Base-by-base conservation (phyloP, 2,888 invertebrate genomes). In the Dolomedes plantarius region DNA sequence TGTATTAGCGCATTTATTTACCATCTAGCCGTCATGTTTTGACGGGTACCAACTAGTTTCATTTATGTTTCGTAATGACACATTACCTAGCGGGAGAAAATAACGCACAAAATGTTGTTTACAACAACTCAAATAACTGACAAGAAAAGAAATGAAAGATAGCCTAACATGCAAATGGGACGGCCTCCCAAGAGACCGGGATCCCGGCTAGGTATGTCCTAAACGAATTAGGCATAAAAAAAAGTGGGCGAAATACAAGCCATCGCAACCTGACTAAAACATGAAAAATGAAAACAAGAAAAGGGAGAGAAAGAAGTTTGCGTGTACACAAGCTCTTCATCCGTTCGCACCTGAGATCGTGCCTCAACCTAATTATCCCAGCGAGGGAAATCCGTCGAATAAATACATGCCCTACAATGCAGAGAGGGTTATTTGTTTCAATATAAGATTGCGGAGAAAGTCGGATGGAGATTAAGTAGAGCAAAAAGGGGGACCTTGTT, bases 341-440 rank as follows among this genome's bases (percentile, higher is more conserved):
- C 23, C 5, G 5, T 56, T 67, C 32, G 50, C 77, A 77, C 77
- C 77, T 77, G 77, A 77, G 77, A 77, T 68, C 68, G 46, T 27
- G 56, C 79, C 73, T 73, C 65, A 46, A 64, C 72, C 79, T 80
- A 80, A 80, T 80, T 80, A 80, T 73, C 71, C 79, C 79, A 3
- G 19, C 16, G 72, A 41, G 67, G 36, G 27, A 77, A n/a, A 27
- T 56, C 39, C 19, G 28, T 13, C 46, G 62, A 23, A 67, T 67
- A 69, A 68, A 77, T 69, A 56, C 77, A 69, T 68, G 50, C 67
- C 67, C 46, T 23, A 56, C 56, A 23, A 19, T 56, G 56, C 56
- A 56, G 67, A 72, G 46, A 71, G 64, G 29, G 74, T 69, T 82
- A 82, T 82, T 75, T 82, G 82, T 82, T 82, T 76, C 82, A 82